These are phyloP conservation scores for Trichopria drosophilae DNA, from an alignment of 2,888 invertebrate genomes.

Conservation along the genomic window DNA sequence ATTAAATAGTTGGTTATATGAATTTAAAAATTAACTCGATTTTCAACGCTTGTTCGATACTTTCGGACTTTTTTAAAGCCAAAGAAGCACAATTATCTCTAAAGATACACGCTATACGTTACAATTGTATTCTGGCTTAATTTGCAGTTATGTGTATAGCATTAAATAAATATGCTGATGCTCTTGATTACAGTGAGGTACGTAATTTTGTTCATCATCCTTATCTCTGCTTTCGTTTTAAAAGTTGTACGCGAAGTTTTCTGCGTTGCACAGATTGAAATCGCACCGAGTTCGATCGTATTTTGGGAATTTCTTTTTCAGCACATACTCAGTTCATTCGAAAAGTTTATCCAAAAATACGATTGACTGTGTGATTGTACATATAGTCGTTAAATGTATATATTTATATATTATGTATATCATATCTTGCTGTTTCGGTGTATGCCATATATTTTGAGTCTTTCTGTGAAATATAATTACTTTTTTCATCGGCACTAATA, in stretches of 20 bases:
- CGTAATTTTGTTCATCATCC: too few species aligned
- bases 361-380: too few species aligned
- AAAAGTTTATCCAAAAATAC: too few species aligned
- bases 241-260: too few species aligned
- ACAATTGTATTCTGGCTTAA: conserved; percentile 47
- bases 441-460: conserved; percentile 37
- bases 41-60: conserved; percentile 13
- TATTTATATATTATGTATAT: conserved; percentile 1
- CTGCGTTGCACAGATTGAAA: too few species aligned
- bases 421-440: conserved; percentile 35
- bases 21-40: too few species aligned
- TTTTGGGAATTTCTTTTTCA: too few species aligned
- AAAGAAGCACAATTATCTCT: conserved; percentile 46
- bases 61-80: conserved; percentile 43
- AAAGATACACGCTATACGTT: conserved; percentile 49
- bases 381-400: conserved; percentile 9
- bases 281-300: too few species aligned
- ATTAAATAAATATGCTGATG: conserved; percentile 51
- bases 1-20: too few species aligned
- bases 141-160: conserved; percentile 45
- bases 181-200: conserved; percentile 40
- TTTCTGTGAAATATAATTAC: conserved; percentile 39
- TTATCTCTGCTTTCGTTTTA: too few species aligned
- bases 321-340: too few species aligned
- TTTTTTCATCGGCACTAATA: too few species aligned